A percentile compares a stretch with the other conserved stretches of the same genome.
Conservation (phyloP, 2,797 vertebrate genomes). For the Lepus townsendii region DNA sequence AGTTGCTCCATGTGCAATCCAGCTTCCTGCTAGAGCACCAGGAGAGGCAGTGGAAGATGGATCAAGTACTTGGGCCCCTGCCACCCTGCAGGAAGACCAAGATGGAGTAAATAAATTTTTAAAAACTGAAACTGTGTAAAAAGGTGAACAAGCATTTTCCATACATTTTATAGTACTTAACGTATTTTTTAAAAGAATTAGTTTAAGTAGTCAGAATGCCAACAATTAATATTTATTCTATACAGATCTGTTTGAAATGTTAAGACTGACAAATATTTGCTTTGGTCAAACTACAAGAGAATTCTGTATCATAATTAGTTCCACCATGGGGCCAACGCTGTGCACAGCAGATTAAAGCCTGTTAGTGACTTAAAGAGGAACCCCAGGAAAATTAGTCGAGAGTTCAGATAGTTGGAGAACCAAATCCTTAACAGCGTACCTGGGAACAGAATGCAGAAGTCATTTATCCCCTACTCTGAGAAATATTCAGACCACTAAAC, state of each 20-base stretch:
- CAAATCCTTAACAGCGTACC: constrained; percentile 1
- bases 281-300: constrained; percentile 23
- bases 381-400: background rate
- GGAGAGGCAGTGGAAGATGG: too few species aligned
- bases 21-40: too few species aligned
- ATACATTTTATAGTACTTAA: too few species aligned
- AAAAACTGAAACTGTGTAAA: too few species aligned
- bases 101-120: too few species aligned
- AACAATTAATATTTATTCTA: background rate
- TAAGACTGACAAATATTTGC: constrained; percentile 44
- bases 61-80: too few species aligned
- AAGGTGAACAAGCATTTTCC: too few species aligned
- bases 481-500: background rate
- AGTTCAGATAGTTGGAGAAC: constrained; percentile 25
- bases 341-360: background rate
- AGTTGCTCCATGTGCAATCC: too few species aligned
- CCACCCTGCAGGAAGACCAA: too few species aligned
- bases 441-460: background rate
- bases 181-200: too few species aligned
- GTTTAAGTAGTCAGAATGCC: background rate
- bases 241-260: background rate
- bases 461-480: background rate
- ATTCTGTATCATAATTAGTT: background rate
- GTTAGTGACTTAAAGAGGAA: background rate
- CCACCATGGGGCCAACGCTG: too few species aligned